Conservation (phyloP, 2,888 invertebrate genomes). For the Tetropium fuscum region DNA sequence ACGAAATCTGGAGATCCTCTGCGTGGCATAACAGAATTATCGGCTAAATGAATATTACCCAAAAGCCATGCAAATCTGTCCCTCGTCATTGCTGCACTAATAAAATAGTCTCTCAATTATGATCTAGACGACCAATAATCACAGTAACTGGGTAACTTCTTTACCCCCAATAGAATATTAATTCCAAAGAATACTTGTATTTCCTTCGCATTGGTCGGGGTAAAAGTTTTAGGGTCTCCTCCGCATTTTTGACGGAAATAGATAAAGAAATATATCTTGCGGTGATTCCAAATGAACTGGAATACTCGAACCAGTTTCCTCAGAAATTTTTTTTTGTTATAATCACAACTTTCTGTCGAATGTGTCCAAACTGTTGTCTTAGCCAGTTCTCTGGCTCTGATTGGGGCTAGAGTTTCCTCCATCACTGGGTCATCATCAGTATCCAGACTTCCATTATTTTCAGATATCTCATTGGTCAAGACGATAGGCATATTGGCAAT, state of each 20-base stretch:
- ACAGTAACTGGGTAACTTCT: not conserved
- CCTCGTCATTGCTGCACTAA: slow-evolving; percentile 2
- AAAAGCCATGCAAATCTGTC: slow-evolving; percentile 21
- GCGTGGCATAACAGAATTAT: slow-evolving; percentile 10
- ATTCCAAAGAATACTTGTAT: too few relatives aligned
- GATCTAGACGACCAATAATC: not conserved
- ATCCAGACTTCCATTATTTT: not conserved
- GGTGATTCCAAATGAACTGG: not conserved
- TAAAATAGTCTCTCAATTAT: not conserved
- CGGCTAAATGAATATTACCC: slow-evolving; percentile 12
- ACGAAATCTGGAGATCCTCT: slow-evolving; percentile 5
- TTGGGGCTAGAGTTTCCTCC: not conserved
- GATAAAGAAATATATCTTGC: not conserved
- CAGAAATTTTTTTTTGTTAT: not conserved
- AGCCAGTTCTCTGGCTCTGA: not conserved
- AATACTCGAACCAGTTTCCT: not conserved
- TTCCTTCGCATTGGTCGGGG: not conserved
- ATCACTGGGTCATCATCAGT: not conserved
- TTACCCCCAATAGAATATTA: not conserved
- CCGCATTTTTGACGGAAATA: not conserved
- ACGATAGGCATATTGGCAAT: not conserved
- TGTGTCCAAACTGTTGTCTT: not conserved
- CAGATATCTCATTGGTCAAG: not conserved
- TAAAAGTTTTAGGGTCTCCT: not conserved
- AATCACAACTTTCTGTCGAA: not conserved